Conservation (phyloP, 2,797 vertebrate species). For the Poecilia velifera region DNA sequence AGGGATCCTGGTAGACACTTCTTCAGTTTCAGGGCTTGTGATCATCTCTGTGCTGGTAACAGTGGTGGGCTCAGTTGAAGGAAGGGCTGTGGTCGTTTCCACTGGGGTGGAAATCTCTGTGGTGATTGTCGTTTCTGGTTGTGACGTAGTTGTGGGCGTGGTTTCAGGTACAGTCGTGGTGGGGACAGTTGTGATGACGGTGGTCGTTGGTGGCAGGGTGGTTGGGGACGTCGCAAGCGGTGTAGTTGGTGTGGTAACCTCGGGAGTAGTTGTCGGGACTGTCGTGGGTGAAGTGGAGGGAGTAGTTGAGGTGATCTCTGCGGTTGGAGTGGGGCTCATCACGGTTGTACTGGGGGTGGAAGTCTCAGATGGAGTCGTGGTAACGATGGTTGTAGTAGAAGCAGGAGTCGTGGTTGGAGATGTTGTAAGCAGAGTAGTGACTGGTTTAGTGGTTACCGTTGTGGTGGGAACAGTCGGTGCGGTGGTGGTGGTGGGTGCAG, state of each 20-base stretch:
- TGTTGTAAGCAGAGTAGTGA: conserved; percentile 36
- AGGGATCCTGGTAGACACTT: conserved; percentile 61
- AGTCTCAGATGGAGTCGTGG: conserved; percentile 36
- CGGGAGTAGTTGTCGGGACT: conserved; percentile 24
- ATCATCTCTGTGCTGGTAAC: conserved; percentile 48
- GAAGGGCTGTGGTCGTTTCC: conserved; percentile 39
- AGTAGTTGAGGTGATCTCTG: conserved; percentile 25
- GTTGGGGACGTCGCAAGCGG: conserved; percentile 35
- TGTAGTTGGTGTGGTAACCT: conserved; percentile 27
- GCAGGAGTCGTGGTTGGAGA: conserved; percentile 46
- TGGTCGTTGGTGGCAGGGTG: conserved; percentile 19
- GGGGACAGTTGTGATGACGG: conserved; percentile 24
- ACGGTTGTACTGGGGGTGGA: conserved; percentile 54
- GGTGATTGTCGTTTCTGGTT: conserved; percentile 31
- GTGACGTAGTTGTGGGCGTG: conserved; percentile 21
- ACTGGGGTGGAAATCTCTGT: conserved; percentile 48
- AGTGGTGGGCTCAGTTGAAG: conserved; percentile 42
- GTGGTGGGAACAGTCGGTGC: conserved; percentile 47
- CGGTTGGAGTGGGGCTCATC: conserved; percentile 36
- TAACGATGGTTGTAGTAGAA: conserved; percentile 41
- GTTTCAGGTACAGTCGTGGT: conserved; percentile 33
- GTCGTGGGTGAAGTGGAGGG: conserved; percentile 32
- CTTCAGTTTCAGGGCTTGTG: conserved; percentile 57
- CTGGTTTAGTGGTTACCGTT: conserved; percentile 48
- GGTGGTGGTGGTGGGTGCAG: conserved; percentile 42